phyloP scores from a whole-genome alignment of 2,113 vertebrate species.

The Rhabdomys dilectus region DNA sequence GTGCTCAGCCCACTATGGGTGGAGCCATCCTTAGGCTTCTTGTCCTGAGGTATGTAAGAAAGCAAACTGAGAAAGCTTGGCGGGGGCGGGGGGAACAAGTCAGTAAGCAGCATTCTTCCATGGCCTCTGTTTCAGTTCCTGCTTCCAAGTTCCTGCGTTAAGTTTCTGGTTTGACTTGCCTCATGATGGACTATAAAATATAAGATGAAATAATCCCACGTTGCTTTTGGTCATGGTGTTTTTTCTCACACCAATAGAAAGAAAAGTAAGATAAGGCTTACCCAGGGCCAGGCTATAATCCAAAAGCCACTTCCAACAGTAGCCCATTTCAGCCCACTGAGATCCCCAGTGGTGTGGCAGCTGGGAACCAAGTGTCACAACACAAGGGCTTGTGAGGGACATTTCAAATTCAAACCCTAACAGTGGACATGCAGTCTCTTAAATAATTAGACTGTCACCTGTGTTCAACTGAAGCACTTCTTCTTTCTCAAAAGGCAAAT shows the following conservation, averaged over 20 bases:
- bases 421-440: not conserved
- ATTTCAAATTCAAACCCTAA: not conserved
- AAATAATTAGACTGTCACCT: not conserved
- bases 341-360: not conserved
- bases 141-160: not conserved
- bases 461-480: not conserved
- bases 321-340: not conserved
- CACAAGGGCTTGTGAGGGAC: not conserved
- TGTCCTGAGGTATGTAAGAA: not conserved
- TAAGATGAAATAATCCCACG: not conserved
- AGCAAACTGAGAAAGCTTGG: not conserved
- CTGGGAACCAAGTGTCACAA: not conserved
- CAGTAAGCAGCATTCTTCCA: not conserved
- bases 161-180: not conserved
- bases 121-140: not conserved
- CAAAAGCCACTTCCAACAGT: too few relatives aligned
- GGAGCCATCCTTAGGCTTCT: not conserved
- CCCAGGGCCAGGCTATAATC: not conserved
- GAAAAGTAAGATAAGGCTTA: not conserved
- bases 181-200: not conserved
- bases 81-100: not conserved
- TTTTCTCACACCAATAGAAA: not conserved
- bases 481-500: not conserved
- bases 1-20: not conserved
- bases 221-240: not conserved